Evolutionary conservation across 2,113 vertebrate species (phyloP).

Genomic region (Shinisaurus crocodilurus): DNA sequence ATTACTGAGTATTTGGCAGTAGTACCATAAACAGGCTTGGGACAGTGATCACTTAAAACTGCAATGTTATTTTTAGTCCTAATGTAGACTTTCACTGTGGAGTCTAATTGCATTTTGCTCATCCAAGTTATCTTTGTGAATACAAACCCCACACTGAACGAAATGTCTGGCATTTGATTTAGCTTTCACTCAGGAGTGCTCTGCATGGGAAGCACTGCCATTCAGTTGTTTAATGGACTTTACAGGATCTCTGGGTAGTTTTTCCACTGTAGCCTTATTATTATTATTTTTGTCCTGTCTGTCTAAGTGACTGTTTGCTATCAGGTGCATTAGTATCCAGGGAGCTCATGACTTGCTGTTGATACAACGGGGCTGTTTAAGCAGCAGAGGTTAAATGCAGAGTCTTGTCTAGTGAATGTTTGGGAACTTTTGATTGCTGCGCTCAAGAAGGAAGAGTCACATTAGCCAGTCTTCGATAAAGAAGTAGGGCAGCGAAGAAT

Average conservation of each 20-base stretch:
- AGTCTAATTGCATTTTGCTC: background rate
- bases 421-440: slow-evolving; percentile 2
- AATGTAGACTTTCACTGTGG: background rate
- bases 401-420: slow-evolving; percentile 32
- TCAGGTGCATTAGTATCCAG: slow-evolving; percentile 66
- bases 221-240: slow-evolving; percentile 5
- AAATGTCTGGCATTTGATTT: slow-evolving; percentile 19
- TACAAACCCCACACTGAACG: background rate
- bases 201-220: background rate
- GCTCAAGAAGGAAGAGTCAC: background rate
- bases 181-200: background rate
- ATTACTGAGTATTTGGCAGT: background rate
- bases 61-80: background rate
- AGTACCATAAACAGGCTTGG: background rate
- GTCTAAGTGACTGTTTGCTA: slow-evolving; percentile 28
- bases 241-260: slow-evolving; percentile 1
- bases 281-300: slow-evolving; percentile 35
- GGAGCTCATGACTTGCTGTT: slow-evolving; percentile 63
- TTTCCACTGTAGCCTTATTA: slow-evolving; percentile 16
- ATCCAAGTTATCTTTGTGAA: background rate
- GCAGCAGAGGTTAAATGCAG: slow-evolving; percentile 59
- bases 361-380: slow-evolving; percentile 59
- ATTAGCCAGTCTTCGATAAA: slow-evolving; percentile 15
- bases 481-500: background rate
- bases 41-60: background rate